Evolutionary conservation across 2,888 invertebrate genomes (phyloP).

Genomic region (Lycia hirtaria): DNA sequence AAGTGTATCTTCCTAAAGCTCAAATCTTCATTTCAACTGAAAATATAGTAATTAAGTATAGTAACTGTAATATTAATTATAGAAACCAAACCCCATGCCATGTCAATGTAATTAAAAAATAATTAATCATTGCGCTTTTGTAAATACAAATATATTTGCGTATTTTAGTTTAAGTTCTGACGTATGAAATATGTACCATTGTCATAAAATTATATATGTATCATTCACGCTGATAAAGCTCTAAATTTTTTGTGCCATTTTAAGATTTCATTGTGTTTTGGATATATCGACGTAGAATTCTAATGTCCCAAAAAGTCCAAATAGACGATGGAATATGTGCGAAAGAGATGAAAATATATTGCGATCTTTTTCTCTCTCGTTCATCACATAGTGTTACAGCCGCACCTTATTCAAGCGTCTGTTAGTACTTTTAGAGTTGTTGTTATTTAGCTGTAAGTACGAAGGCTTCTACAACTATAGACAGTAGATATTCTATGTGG

Average conservation of each 20-base stretch:
- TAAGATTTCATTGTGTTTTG: conserved; percentile 31
- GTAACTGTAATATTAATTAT: conserved; percentile 30
- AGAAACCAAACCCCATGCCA: conserved; percentile 28
- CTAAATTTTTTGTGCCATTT: conserved; percentile 72
- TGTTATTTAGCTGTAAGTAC: conserved; percentile 9
- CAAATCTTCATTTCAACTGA: conserved; percentile 38
- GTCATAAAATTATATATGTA: conserved; percentile 43
- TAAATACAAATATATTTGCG: conserved; percentile 34
- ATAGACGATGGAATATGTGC: no score
- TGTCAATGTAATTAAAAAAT: conserved; percentile 16
- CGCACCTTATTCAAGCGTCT: no score
- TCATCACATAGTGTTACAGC: no score
- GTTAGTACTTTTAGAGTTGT: conserved; percentile 14
- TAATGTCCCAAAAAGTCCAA: no score
- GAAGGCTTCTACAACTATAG: conserved; percentile 23
- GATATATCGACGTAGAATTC: conserved; percentile 30
- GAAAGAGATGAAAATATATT: no score
- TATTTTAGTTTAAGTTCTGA: conserved; percentile 15
- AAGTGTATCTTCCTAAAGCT: no score
- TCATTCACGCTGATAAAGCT: conserved; percentile 49
- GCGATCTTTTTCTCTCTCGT: no score
- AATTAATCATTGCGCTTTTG: conserved; percentile 42
- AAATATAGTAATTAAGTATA: conserved; percentile 32
- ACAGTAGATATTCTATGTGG: conserved; percentile 29
- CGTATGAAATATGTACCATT: conserved; percentile 39